phyloP scores from a whole-genome alignment of 2,113 vertebrate genomes.

The Callionymus lyra region DNA sequence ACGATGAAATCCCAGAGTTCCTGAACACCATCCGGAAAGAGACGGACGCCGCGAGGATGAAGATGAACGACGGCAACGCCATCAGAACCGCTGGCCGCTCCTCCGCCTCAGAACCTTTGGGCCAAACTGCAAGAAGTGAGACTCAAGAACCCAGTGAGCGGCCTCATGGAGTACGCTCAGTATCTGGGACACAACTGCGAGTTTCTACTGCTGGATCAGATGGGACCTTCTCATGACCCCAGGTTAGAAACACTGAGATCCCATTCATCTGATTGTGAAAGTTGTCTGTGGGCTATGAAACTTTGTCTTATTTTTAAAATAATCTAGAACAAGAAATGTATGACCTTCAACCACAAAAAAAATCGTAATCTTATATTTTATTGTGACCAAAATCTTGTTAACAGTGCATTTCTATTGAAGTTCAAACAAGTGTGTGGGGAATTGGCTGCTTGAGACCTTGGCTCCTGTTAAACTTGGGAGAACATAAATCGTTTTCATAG shows the following conservation, averaged over 20 bases:
- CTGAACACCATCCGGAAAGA: conserved; percentile 75
- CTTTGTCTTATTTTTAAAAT: no score
- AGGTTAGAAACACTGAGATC: conserved; percentile 64
- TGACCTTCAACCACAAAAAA: no score
- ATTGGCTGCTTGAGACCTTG: no score
- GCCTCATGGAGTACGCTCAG: conserved; percentile 90
- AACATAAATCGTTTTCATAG: no score
- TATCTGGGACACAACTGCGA: conserved; percentile 82
- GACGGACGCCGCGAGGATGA: conserved; percentile 41
- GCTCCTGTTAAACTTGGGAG: no score
- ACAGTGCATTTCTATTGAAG: no score
- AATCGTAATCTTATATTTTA: no score
- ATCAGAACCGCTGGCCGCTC: conserved; percentile 62
- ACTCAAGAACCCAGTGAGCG: conserved; percentile 90
- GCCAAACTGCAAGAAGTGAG: conserved; percentile 79
- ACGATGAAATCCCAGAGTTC: conserved; percentile 83
- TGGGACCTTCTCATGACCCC: conserved; percentile 88
- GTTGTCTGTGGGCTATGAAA: no score
- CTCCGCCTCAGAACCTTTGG: conserved; percentile 57
- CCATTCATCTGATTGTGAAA: no score
- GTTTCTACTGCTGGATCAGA: conserved; percentile 83
- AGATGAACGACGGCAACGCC: conserved; percentile 10
- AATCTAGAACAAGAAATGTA: no score
- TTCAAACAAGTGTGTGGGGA: no score
- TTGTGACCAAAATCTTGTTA: no score